Conservation (phyloP, 1,140 invertebrate species). For the Nephila pilipes region DNA sequence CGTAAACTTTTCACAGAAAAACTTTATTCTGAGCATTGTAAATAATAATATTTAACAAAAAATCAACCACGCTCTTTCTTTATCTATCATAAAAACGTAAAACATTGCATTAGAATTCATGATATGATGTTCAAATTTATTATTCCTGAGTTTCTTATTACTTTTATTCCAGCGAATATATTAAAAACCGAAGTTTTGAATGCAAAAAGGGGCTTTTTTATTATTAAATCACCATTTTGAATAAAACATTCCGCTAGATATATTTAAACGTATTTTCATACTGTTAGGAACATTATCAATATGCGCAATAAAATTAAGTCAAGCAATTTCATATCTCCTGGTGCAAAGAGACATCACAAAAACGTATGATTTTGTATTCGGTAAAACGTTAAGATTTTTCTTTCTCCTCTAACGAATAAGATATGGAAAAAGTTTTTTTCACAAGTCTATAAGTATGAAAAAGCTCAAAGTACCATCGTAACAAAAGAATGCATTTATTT, state of each 20-base stretch:
- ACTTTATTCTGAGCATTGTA: no score
- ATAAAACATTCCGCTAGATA: not conserved
- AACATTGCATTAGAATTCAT: no score
- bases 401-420: not conserved
- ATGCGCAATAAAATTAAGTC: not conserved
- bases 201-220: no score
- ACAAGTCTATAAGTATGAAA: not conserved
- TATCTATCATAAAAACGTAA: no score
- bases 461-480: not conserved
- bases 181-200: no score
- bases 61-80: no score
- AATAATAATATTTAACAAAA: no score
- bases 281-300: not conserved
- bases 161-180: no score
- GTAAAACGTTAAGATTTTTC: not conserved
- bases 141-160: no score
- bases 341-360: not conserved
- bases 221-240: no score
- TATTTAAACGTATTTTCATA: not conserved
- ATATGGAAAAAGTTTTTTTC: not conserved
- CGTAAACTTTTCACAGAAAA: no score
- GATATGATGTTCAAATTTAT: no score
- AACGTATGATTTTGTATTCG: not conserved
- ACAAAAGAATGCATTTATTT: constrained; percentile 2
- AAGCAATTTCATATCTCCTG: not conserved